These are phyloP conservation scores for Alcis repandata DNA, from an alignment of 2,888 invertebrate species.

Conservation along the genomic window DNA sequence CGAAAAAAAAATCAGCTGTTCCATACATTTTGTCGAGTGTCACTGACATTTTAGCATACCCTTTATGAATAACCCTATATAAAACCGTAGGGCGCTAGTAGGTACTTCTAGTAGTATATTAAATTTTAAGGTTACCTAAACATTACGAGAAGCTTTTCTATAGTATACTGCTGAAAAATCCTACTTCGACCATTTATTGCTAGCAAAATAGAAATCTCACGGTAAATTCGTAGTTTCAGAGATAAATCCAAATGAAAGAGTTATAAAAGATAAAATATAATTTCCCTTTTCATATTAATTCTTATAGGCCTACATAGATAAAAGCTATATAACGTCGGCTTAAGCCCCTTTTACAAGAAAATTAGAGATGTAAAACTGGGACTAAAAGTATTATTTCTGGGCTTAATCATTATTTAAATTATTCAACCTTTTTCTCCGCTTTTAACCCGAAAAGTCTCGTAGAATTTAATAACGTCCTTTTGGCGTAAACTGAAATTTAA, in stretches of 20 bases:
- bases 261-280: conserved; percentile 12
- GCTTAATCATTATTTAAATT: conserved; percentile 59
- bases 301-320: conserved; percentile 13
- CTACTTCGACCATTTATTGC: neutral
- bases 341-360: conserved; percentile 29
- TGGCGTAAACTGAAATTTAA: conserved; percentile 64
- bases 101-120: no score
- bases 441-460: conserved; percentile 65
- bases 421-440: conserved; percentile 66
- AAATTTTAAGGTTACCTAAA: no score
- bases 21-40: no score
- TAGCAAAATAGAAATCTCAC: neutral
- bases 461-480: conserved; percentile 67
- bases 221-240: neutral
- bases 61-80: no score
- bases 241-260: conserved; percentile 8
- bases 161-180: no score
- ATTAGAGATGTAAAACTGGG: conserved; percentile 35
- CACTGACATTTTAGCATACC: no score
- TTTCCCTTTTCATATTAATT: conserved; percentile 14
- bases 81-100: no score
- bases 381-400: conserved; percentile 33
- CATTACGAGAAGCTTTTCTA: no score
- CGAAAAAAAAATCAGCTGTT: no score
- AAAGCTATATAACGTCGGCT: conserved; percentile 6